Evolutionary conservation across 1,140 invertebrate genomes (phyloP).

Genomic region (Gonatopus flavifemur): DNA sequence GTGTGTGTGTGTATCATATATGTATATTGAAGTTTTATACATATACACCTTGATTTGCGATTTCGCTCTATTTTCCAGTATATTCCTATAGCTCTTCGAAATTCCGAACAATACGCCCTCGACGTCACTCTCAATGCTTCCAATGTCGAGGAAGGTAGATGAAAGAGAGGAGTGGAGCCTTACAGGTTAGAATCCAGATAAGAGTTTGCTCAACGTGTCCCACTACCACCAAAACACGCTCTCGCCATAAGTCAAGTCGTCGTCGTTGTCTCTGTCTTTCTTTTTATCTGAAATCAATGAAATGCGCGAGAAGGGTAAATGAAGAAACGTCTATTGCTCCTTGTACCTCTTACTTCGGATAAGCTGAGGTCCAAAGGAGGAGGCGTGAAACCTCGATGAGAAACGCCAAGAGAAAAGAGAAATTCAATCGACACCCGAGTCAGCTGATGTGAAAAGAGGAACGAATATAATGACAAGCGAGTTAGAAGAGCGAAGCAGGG

Average conservation of each 20-base stretch:
- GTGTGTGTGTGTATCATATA: too few species aligned
- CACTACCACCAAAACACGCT: too few species aligned
- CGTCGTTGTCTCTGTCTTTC: too few species aligned
- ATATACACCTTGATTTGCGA: too few species aligned
- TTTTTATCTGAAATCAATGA: too few species aligned
- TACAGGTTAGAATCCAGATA: constrained; percentile 34
- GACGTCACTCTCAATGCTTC: constrained; percentile 47
- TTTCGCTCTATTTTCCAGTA: too few species aligned
- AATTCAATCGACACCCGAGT: constrained; percentile 43
- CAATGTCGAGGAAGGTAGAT: constrained; percentile 16
- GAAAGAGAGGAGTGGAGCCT: constrained; percentile 27
- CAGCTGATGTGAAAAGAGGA: constrained; percentile 43
- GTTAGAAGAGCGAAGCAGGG: not conserved
- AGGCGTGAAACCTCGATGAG: not conserved
- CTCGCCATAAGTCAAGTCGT: too few species aligned
- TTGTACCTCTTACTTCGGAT: too few species aligned
- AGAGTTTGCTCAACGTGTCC: constrained; percentile 19
- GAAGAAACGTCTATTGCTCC: too few species aligned
- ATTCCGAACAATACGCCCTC: constrained; percentile 43
- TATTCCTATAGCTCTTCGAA: constrained; percentile 23
- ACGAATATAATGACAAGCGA: constrained; percentile 32
- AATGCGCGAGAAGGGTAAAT: too few species aligned
- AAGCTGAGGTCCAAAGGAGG: constrained; percentile 9
- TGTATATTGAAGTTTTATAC: too few species aligned
- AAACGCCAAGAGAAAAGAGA: constrained; percentile 8